These are phyloP conservation scores for Cyaniris semiargus DNA, from an alignment of 2,888 invertebrate genomes.

Conservation along the genomic window DNA sequence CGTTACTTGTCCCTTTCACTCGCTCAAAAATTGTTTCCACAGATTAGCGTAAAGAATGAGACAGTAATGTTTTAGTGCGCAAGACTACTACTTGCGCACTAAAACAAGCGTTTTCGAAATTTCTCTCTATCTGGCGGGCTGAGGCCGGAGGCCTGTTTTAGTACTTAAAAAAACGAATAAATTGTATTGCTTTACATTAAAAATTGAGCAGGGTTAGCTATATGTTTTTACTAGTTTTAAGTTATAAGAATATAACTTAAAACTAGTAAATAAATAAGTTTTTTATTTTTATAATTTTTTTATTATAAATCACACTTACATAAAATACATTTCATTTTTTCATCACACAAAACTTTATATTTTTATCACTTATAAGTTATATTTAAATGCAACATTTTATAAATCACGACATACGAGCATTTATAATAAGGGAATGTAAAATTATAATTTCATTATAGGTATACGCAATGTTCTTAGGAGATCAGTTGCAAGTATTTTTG, in stretches of 20 bases:
- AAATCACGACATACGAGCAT: constrained; percentile 30
- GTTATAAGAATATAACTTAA: not conserved
- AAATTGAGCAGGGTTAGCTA: too few relatives aligned
- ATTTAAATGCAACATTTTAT: constrained; percentile 22
- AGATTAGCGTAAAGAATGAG: too few relatives aligned
- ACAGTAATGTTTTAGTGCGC: too few relatives aligned
- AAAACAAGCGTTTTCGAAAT: too few relatives aligned
- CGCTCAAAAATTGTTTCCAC: not conserved
- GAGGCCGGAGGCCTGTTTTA: too few relatives aligned
- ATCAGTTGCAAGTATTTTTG: not conserved
- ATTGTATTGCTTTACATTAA: not conserved
- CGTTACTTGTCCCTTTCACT: not conserved
- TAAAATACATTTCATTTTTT: constrained; percentile 28
- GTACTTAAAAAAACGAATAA: too few relatives aligned
- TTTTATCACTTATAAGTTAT: constrained; percentile 23
- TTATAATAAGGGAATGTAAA: constrained; percentile 33
- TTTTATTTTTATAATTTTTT: constrained; percentile 15
- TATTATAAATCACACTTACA: constrained; percentile 34
- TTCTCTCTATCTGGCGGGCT: too few relatives aligned
- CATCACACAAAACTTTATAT: constrained; percentile 24
- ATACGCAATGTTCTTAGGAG: not conserved
- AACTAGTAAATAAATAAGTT: not conserved
- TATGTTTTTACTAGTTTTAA: not conserved
- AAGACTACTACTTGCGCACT: too few relatives aligned
- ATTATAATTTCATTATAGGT: constrained; percentile 20